Evolutionary conservation across 2,888 invertebrate genomes (phyloP).

Genomic region (Tortrix viridana): DNA sequence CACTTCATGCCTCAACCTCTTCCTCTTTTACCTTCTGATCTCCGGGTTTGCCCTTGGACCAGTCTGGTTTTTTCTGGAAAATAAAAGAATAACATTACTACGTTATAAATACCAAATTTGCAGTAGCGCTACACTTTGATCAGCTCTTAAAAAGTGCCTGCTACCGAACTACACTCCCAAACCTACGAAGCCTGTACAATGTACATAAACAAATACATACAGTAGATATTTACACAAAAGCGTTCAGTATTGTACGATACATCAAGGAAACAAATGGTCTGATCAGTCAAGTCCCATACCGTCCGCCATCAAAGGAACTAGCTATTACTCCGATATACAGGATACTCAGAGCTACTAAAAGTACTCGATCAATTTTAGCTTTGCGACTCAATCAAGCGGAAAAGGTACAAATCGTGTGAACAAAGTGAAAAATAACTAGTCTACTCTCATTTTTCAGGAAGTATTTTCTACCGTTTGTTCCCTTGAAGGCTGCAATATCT

Average conservation of each 20-base stretch:
- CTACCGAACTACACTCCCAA: conserved; percentile 26
- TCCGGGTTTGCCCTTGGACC: conserved; percentile 95
- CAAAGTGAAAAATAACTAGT: conserved; percentile 6
- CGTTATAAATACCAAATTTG: conserved; percentile 35
- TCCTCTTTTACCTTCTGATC: conserved; percentile 95
- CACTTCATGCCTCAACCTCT: conserved; percentile 92
- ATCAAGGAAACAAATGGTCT: conserved; percentile 45
- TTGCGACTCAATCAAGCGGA: conserved; percentile 11
- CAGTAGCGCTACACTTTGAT: conserved; percentile 45
- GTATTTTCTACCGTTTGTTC: conserved; percentile 13
- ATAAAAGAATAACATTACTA: conserved; percentile 49
- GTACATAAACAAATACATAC: conserved; percentile 27
- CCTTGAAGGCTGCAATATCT: conserved; percentile 11
- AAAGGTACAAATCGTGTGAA: conserved; percentile 10
- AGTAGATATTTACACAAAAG: conserved; percentile 23
- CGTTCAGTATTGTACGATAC: conserved; percentile 32
- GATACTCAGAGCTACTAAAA: conserved; percentile 7
- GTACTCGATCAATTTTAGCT: conserved; percentile 22
- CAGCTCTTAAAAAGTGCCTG: conserved; percentile 15
- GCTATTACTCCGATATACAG: conserved; percentile 1
- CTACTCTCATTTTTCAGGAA: background rate
- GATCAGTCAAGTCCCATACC: conserved; percentile 22
- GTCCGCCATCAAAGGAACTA: conserved; percentile 7
- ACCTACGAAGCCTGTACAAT: conserved; percentile 39
- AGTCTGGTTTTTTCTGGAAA: conserved; percentile 96